phyloP scores from a whole-genome alignment of 2,888 invertebrate species.

The Orgyia antiqua region DNA sequence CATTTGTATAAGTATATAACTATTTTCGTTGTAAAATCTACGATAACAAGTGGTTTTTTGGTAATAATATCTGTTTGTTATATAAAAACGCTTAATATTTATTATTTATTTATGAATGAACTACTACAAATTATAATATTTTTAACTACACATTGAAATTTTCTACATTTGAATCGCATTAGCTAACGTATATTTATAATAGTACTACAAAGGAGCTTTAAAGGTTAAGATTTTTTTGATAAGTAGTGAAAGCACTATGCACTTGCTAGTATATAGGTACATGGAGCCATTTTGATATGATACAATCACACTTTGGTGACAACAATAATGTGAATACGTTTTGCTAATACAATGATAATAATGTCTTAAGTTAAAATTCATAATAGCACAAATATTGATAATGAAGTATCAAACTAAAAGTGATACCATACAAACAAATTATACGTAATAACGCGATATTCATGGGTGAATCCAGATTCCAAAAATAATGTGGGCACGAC shows the following conservation, averaged over 20 bases:
- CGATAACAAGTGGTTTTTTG: slow-evolving; percentile 54
- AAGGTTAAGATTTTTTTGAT: too few species aligned
- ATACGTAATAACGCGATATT: too few species aligned
- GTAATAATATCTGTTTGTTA: slow-evolving; percentile 33
- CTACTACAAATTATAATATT: slow-evolving; percentile 26
- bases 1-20: slow-evolving; percentile 48
- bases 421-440: too few species aligned
- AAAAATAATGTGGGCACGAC: too few species aligned
- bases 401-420: too few species aligned
- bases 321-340: too few species aligned
- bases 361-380: too few species aligned
- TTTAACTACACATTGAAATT: slow-evolving; percentile 35
- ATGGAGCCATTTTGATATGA: slow-evolving; percentile 45
- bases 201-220: slow-evolving; percentile 18
- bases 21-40: slow-evolving; percentile 74
- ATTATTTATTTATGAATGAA: slow-evolving; percentile 23
- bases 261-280: slow-evolving; percentile 32
- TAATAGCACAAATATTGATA: too few species aligned
- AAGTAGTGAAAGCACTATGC: slow-evolving; percentile 39
- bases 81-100: slow-evolving; percentile 33
- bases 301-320: slow-evolving; percentile 34
- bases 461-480: too few species aligned
- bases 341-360: too few species aligned
- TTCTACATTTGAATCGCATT: slow-evolving; percentile 40
- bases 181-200: slow-evolving; percentile 39